A percentile compares a stretch with the other conserved stretches of the same genome.
Conservation (phyloP, 2,113 vertebrate genomes). For the Leuciscus idus region DNA sequence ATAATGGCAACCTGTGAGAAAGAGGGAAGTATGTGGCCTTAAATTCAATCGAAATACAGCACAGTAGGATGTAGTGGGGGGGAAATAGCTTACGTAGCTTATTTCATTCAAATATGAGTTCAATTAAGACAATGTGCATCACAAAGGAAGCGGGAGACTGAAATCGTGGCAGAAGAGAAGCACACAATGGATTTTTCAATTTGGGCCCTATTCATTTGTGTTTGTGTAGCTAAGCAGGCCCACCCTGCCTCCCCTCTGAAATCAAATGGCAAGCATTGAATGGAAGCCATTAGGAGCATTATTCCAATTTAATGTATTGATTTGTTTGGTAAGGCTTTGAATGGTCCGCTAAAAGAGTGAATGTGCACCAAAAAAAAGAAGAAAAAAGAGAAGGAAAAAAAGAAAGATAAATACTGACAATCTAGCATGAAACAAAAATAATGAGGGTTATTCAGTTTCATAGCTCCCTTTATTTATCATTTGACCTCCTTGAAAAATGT, state of each 20-base stretch:
- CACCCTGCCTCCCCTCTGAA: conserved; percentile 42
- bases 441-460: conserved; percentile 20
- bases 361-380: background rate
- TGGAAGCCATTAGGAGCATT: conserved; percentile 52
- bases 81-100: background rate
- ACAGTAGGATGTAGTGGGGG: background rate
- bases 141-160: conserved; percentile 31
- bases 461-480: conserved; percentile 24
- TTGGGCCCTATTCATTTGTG: conserved; percentile 51
- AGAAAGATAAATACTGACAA: conserved; percentile 27
- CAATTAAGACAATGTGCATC: conserved; percentile 17
- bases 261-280: conserved; percentile 52
- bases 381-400: background rate
- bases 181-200: conserved; percentile 53
- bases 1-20: background rate
- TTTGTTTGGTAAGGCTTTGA: conserved; percentile 58
- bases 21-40: background rate
- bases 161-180: conserved; percentile 38
- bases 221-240: conserved; percentile 47
- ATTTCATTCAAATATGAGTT: conserved; percentile 37
- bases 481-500: conserved; percentile 21
- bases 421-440: conserved; percentile 37
- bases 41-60: background rate
- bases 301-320: conserved; percentile 58
- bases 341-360: conserved; percentile 43